Evolutionary conservation across 2,113 vertebrate genomes (phyloP).

Genomic region (Camelus dromedarius): DNA sequence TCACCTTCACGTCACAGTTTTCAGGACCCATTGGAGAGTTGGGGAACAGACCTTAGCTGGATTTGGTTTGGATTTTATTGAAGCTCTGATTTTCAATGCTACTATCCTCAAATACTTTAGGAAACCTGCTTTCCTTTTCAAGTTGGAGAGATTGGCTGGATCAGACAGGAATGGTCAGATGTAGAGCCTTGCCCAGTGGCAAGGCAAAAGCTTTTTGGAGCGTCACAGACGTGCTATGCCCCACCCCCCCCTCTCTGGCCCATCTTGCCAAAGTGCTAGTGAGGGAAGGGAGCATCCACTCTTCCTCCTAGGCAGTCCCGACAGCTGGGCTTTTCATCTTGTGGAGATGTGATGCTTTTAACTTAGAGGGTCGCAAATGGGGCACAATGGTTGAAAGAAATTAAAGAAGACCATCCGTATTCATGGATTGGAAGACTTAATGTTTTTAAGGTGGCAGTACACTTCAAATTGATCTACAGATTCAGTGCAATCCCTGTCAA

Average conservation of each 20-base stretch:
- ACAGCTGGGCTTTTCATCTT: neutral
- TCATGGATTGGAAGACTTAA: neutral
- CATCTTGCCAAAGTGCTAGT: neutral
- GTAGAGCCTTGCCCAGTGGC: neutral
- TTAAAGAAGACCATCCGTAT: neutral
- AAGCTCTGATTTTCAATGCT: neutral
- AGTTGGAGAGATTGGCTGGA: neutral
- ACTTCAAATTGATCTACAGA: neutral
- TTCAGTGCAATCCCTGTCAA: neutral
- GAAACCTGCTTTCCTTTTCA: neutral
- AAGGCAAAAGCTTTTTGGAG: neutral
- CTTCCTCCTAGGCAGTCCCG: neutral
- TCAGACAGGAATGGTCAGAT: neutral
- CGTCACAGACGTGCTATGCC: neutral
- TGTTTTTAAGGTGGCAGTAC: neutral
- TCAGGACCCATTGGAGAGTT: neutral
- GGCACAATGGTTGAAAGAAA: neutral
- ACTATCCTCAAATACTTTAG: neutral
- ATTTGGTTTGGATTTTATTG: neutral
- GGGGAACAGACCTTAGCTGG: neutral
- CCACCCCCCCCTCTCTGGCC: neutral
- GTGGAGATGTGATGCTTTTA: neutral
- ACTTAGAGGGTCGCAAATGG: neutral
- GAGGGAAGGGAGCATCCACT: neutral
- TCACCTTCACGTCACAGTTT: neutral